Percentiles rank a stretch among this genome's conserved stretches.
These are phyloP conservation scores for Sclerurus mexicanus DNA, from an alignment of 2,113 vertebrate species.

Conservation along the genomic window DNA sequence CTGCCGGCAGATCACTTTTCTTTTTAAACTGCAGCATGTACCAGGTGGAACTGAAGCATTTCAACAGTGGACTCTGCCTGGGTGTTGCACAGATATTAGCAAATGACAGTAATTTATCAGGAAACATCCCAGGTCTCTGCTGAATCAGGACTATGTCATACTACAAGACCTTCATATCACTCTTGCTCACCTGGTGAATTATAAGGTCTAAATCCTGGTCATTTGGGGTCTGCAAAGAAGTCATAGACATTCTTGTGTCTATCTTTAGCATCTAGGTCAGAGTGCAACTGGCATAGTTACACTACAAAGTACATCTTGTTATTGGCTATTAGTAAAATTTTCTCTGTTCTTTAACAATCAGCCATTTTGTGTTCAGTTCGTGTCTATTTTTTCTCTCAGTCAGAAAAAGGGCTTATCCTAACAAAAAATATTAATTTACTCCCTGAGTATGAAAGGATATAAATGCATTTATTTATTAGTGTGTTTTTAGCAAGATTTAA, in stretches of 20 bases:
- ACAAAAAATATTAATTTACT: not conserved
- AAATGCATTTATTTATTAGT: not conserved
- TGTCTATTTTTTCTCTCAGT: not conserved
- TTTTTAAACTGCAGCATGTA: not conserved
- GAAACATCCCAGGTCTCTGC: not conserved
- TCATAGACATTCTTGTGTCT: not conserved
- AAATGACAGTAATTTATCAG: conserved; percentile 28
- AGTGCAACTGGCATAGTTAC: not conserved
- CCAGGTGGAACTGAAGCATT: not conserved
- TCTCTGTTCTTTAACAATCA: not conserved
- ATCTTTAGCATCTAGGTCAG: not conserved
- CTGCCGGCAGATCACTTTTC: conserved; percentile 25
- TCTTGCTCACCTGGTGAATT: not conserved
- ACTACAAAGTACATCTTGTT: not conserved
- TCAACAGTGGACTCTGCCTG: not conserved
- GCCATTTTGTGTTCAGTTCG: not conserved
- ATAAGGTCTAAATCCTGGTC: not conserved
- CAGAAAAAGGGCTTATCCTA: not conserved
- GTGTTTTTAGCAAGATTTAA: not conserved
- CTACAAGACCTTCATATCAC: not conserved
- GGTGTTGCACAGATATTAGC: not conserved
- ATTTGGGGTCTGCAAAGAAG: not conserved
- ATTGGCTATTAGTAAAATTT: not conserved
- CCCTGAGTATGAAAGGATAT: not conserved
- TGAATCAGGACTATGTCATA: not conserved